Evolutionary conservation across 2,797 vertebrate species (phyloP).

Genomic region (Streptopelia turtur): DNA sequence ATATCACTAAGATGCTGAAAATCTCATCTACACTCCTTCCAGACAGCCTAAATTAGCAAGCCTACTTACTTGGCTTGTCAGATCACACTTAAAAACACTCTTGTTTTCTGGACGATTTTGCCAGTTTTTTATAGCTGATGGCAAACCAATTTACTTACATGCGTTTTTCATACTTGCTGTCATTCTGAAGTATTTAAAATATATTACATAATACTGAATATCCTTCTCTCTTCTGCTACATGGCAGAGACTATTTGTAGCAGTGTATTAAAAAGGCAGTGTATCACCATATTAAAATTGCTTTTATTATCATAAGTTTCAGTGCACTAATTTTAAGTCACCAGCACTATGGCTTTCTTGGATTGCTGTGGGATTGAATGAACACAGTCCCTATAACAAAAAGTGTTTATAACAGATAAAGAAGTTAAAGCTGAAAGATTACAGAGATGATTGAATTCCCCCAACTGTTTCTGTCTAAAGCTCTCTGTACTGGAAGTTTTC

Average conservation of each 20-base stretch:
- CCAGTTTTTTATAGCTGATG: background rate
- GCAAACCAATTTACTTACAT: background rate
- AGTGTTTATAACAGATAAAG: background rate
- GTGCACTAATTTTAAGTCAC: background rate
- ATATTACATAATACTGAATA: background rate
- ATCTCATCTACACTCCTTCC: background rate
- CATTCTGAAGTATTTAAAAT: background rate
- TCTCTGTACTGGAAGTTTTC: background rate
- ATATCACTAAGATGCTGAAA: background rate
- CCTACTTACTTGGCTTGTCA: background rate
- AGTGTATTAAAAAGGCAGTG: background rate
- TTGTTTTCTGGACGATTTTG: background rate
- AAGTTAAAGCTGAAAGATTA: background rate
- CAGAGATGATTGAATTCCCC: background rate
- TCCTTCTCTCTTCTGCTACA: background rate
- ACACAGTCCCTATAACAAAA: background rate
- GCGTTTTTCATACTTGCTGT: background rate
- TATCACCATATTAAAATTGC: background rate
- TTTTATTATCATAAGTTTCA: constrained; percentile 8
- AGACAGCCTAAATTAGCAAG: background rate
- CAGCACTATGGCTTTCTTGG: background rate
- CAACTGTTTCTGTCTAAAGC: background rate
- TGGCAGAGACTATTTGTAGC: background rate
- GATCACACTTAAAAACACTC: background rate
- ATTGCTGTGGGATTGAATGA: background rate